Percentiles rank a stretch among this genome's conserved stretches.
These are phyloP conservation scores for Unio pictorum DNA, from an alignment of 2,888 invertebrate species.

Conservation along the genomic window DNA sequence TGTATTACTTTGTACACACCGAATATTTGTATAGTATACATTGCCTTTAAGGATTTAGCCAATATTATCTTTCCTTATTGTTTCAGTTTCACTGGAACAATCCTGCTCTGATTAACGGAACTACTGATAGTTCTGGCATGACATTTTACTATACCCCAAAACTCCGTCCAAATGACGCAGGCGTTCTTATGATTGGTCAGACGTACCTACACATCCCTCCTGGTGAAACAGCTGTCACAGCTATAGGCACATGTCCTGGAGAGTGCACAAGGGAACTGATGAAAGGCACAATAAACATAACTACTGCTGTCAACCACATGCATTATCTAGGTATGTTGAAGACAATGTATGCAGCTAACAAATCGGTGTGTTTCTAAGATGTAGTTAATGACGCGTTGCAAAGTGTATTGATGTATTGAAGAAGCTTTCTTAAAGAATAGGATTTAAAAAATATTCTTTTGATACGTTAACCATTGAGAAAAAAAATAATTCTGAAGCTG, in stretches of 20 bases:
- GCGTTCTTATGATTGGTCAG: constrained; percentile 39
- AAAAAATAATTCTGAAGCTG: too few species aligned
- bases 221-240: constrained; percentile 7
- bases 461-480: too few species aligned
- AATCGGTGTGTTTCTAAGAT: neutral
- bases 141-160: constrained; percentile 38
- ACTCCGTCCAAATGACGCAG: constrained; percentile 33
- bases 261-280: constrained; percentile 18
- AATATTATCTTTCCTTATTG: neutral
- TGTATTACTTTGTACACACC: too few species aligned
- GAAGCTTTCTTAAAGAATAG: too few species aligned
- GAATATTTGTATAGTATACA: too few species aligned
- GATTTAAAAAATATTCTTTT: too few species aligned
- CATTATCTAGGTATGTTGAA: constrained; percentile 43
- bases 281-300: constrained; percentile 24
- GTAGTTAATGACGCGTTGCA: too few species aligned
- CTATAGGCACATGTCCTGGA: constrained; percentile 15
- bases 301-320: constrained; percentile 46
- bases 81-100: constrained; percentile 52
- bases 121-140: constrained; percentile 42
- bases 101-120: constrained; percentile 16
- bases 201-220: constrained; percentile 41
- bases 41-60: neutral
- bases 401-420: too few species aligned
- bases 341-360: neutral